Conservation (phyloP, 2,888 invertebrate genomes). For the Pedicia rivosa region DNA sequence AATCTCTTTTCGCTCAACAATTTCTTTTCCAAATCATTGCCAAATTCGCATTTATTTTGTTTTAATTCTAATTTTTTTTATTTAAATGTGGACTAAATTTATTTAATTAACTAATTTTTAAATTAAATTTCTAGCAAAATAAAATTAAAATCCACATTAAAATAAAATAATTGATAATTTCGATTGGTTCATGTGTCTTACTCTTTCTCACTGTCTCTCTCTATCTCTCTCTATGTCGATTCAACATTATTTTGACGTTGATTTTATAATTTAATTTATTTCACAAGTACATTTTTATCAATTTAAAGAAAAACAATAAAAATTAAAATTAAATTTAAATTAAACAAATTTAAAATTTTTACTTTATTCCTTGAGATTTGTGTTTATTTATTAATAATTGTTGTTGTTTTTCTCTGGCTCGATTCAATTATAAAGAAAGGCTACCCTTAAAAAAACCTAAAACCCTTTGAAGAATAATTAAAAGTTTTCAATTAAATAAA, state of each 20-base stretch:
- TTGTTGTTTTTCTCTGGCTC: too few species aligned
- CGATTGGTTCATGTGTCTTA: constrained; percentile 5
- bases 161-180: constrained; percentile 1
- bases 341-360: too few species aligned
- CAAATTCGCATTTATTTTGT: constrained; percentile 19
- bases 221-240: too few species aligned
- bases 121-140: neutral
- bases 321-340: neutral
- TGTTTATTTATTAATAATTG: too few species aligned
- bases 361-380: too few species aligned
- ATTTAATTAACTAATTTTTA: constrained; percentile 1
- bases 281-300: neutral
- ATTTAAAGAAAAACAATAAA: neutral
- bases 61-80: constrained; percentile 3
- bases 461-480: too few species aligned
- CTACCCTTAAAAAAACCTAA: too few species aligned
- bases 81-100: constrained; percentile 4
- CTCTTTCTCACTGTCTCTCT: too few species aligned
- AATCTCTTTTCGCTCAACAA: constrained; percentile 27
- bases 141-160: constrained; percentile 2
- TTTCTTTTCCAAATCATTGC: constrained; percentile 22
- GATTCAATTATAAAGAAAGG: too few species aligned
- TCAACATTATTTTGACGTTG: too few species aligned
- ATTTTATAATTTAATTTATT: too few species aligned
- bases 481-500: too few species aligned